Percentiles rank a stretch among this genome's conserved stretches.
Conservation (phyloP, 2,113 vertebrate species). For the Platichthys stellatus region DNA sequence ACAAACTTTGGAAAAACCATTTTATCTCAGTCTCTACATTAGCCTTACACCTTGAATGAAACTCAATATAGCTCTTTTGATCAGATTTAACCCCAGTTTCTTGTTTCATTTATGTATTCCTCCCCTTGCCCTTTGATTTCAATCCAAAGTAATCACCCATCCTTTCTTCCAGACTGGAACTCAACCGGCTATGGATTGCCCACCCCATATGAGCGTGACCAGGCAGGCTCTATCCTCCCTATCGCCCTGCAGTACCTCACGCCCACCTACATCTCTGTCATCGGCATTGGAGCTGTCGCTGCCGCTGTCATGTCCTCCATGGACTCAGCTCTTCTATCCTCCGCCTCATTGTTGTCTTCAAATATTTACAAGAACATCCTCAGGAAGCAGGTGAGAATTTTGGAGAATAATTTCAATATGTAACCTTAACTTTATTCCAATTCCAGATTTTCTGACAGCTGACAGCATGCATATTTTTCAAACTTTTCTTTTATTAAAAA, state of each 20-base stretch:
- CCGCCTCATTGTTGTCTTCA: slow-evolving; percentile 75
- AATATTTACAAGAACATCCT: slow-evolving; percentile 77
- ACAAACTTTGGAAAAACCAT: no score
- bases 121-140: neutral
- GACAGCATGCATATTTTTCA: no score
- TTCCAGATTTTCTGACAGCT: no score
- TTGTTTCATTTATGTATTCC: no score
- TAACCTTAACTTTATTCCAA: no score
- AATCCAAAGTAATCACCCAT: neutral
- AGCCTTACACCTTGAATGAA: neutral
- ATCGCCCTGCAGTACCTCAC: slow-evolving; percentile 70
- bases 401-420: no score
- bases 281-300: slow-evolving; percentile 74
- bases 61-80: no score
- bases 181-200: slow-evolving; percentile 66
- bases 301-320: slow-evolving; percentile 81
- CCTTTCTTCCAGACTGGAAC: slow-evolving; percentile 70
- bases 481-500: no score
- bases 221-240: slow-evolving; percentile 72
- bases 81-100: no score
- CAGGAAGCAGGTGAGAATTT: slow-evolving; percentile 59
- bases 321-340: slow-evolving; percentile 81
- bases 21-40: neutral
- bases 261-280: slow-evolving; percentile 61
- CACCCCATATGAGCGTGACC: slow-evolving; percentile 56